A percentile compares a stretch with the other conserved stretches of the same genome.
phyloP scores from a whole-genome alignment of 2,888 invertebrate genomes.

The Leptinotarsa juncta region DNA sequence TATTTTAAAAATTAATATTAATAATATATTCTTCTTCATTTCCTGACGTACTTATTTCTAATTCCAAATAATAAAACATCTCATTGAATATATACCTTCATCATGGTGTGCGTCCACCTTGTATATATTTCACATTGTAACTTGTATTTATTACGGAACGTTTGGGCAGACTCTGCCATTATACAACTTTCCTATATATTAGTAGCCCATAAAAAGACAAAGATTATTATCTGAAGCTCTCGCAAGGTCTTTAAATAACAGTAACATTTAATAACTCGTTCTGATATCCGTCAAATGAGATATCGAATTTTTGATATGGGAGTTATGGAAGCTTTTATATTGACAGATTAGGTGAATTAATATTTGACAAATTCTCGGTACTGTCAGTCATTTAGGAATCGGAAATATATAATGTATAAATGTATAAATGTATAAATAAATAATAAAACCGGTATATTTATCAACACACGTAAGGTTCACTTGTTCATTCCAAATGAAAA shows the following conservation, averaged over 20 bases:
- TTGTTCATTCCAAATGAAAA: no score
- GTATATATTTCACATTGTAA: background rate
- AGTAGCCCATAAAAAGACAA: constrained; percentile 14
- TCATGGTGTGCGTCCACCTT: background rate
- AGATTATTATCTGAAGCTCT: constrained; percentile 11
- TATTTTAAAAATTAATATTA: no score
- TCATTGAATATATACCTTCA: no score
- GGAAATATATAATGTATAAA: no score
- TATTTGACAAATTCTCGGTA: no score
- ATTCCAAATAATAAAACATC: no score
- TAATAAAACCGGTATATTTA: no score
- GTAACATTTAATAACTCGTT: background rate
- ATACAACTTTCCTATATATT: constrained; percentile 9
- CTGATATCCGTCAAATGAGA: constrained; percentile 3
- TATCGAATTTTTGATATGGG: constrained; percentile 4
- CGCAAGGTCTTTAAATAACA: constrained; percentile 7
- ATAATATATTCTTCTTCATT: no score
- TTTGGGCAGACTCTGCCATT: constrained; percentile 2
- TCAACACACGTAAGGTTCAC: no score
- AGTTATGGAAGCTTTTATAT: constrained; percentile 3
- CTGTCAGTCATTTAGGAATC: no score
- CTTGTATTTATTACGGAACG: constrained; percentile 2
- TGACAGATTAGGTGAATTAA: background rate
- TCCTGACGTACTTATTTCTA: background rate
- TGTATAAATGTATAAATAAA: no score